Evolutionary conservation across 1,140 invertebrate species (phyloP), one percentile per base, ranked within the genome.

Genomic region (Caenorhabditis inopinata): DNA sequence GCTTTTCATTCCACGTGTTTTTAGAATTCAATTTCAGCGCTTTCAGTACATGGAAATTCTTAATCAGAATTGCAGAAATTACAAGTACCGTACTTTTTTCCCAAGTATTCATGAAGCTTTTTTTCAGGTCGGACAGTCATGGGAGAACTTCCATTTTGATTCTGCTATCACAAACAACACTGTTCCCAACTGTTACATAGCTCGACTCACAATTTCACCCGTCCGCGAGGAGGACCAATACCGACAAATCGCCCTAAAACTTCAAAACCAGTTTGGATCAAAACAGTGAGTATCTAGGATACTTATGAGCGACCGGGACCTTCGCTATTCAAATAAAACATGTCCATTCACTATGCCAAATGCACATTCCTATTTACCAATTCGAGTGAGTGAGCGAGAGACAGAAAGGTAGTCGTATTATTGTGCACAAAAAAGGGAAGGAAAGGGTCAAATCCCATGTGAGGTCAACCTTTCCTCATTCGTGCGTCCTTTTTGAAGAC

Each of bases 131-230:
- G 87, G 86, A 2, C 86, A 88, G 47, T 49, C 77, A 68, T 87
- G 87, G 87, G 82, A 88, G 32, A 88, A 88, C 76, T 88, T 88
- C 81, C 76, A 74, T 21, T 88, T 88, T 62, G 87, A 88, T n/a
- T 78, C 62, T 18, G 79, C 79, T 48, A 73, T 79, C 46, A 87
- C 89, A 51, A 88, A 88, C 73, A 88, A 88, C 76, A 85, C 85
- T 16, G 76, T 84, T 21, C 85, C 86, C 6, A 88, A 87, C 51
- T 88, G 87, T 73, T 87, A 80, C 76, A 76, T 85, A 21, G 87
- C 87, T 12, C 83, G 86, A 9, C 82, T 88, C 1, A 86, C 81
- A 62, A 84, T 88, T 46, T 76, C 82, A 0, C 86, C 87, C 2
- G 83, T 87, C 29, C 79, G 81, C 29, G 87, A 88, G 21, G 84